Conservation (phyloP, 2,888 invertebrate species). For the Phaedon cochleariae region DNA sequence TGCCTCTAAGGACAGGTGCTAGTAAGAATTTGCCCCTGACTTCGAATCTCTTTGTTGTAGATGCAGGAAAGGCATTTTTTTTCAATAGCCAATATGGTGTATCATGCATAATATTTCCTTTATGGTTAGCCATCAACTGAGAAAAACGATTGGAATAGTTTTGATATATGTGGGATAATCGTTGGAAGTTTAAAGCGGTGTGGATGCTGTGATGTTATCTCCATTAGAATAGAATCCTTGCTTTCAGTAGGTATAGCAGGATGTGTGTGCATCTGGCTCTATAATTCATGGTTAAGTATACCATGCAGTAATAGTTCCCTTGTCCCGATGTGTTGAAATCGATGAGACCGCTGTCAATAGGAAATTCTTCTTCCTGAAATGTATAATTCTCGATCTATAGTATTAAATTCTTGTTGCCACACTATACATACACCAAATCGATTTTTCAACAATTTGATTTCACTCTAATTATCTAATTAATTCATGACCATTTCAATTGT, state of each 20-base stretch:
- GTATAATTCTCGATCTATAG: too few species aligned
- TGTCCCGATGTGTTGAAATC: too few species aligned
- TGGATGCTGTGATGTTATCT: background rate
- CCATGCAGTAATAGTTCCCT: too few species aligned
- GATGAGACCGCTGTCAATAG: too few species aligned
- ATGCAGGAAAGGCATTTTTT: background rate
- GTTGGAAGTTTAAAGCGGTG: background rate
- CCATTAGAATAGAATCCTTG: background rate
- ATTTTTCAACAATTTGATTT: too few species aligned
- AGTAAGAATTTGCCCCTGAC: background rate
- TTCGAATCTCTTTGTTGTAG: conserved; percentile 1
- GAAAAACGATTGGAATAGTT: background rate
- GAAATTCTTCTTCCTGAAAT: too few species aligned
- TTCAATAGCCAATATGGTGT: background rate
- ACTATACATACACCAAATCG: too few species aligned
- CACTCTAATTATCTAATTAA: too few species aligned
- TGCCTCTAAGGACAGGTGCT: background rate
- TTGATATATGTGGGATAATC: conserved; percentile 3
- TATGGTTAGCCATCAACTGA: background rate
- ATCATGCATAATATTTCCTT: background rate
- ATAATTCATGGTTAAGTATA: too few species aligned
- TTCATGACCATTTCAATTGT: too few species aligned
- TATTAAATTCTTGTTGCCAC: too few species aligned
- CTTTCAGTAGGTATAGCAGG: background rate
- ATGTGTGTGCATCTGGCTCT: too few species aligned